Percentiles rank a stretch among this genome's conserved stretches.
These are phyloP conservation scores for Euwallacea fornicatus DNA, from an alignment of 1,140 invertebrate species.

Conservation along the genomic window DNA sequence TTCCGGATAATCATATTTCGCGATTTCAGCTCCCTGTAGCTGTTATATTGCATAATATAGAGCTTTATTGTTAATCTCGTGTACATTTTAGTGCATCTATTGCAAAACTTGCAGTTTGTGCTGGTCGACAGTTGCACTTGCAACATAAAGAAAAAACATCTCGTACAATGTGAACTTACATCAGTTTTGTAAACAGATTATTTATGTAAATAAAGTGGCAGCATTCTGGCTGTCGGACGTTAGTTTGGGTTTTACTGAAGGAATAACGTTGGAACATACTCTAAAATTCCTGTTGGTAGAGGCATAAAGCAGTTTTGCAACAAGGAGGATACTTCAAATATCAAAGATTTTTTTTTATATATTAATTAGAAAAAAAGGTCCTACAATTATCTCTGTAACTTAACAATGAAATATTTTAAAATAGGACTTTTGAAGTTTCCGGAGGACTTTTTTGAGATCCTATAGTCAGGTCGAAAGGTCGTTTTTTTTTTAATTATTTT, in stretches of 20 bases:
- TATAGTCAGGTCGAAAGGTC: no score
- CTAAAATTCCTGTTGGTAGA: no score
- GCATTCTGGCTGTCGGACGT: slow-evolving; percentile 41
- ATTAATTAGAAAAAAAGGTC: no score
- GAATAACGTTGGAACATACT: no score
- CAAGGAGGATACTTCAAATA: no score
- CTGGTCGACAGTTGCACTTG: slow-evolving; percentile 44
- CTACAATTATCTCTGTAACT: no score
- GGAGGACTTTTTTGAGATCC: no score
- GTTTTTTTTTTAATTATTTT: no score
- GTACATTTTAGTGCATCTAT: slow-evolving; percentile 10
- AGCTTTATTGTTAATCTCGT: slow-evolving; percentile 18
- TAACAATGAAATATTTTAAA: no score
- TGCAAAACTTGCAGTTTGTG: slow-evolving; percentile 37
- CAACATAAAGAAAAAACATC: slow-evolving; percentile 40
- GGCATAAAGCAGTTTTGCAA: no score
- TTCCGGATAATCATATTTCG: background rate
- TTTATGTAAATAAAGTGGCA: slow-evolving; percentile 52
- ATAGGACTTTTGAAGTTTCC: no score
- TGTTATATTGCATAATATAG: background rate
- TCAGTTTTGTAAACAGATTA: slow-evolving; percentile 52
- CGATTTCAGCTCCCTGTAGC: background rate
- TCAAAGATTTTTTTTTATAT: no score
- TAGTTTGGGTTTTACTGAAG: background rate
- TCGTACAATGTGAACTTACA: slow-evolving; percentile 45